Evolutionary conservation across 2,113 vertebrate genomes (phyloP).

Genomic region (Seriola rivoliana): DNA sequence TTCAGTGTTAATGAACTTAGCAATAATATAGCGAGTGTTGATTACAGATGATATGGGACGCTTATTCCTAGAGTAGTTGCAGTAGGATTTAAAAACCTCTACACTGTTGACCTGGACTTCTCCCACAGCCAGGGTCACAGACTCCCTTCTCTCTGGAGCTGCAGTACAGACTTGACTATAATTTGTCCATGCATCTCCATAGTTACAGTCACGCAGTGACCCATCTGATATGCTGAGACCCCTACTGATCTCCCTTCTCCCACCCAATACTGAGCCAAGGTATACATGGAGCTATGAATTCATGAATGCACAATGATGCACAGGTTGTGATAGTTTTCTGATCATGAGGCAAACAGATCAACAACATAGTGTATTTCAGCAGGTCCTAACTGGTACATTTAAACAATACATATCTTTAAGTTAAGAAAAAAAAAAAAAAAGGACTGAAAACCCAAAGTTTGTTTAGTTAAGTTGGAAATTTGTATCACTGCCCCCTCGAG

Average conservation of each 20-base stretch:
- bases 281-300: constrained; percentile 63
- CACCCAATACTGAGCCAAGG: constrained; percentile 63
- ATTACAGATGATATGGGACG: constrained; percentile 80
- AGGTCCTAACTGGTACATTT: constrained; percentile 78
- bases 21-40: constrained; percentile 81
- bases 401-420: constrained; percentile 76
- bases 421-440: constrained; percentile 65
- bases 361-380: constrained; percentile 76
- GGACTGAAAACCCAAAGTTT: constrained; percentile 65
- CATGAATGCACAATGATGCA: constrained; percentile 51
- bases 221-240: constrained; percentile 66
- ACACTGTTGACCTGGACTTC: constrained; percentile 62
- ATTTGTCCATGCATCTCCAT: constrained; percentile 63
- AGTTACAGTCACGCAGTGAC: constrained; percentile 69
- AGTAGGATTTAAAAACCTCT: constrained; percentile 80
- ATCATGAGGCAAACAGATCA: constrained; percentile 68
- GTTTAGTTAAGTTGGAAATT: constrained; percentile 56
- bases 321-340: constrained; percentile 61
- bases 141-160: constrained; percentile 57
- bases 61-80: constrained; percentile 79
- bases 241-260: constrained; percentile 55
- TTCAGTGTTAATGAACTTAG: constrained; percentile 87
- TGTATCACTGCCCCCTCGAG: constrained; percentile 70
- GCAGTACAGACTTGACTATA: constrained; percentile 58
- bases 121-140: constrained; percentile 60